phyloP scores from a whole-genome alignment of 2,797 vertebrate species.

The Trichosurus vulpecula region DNA sequence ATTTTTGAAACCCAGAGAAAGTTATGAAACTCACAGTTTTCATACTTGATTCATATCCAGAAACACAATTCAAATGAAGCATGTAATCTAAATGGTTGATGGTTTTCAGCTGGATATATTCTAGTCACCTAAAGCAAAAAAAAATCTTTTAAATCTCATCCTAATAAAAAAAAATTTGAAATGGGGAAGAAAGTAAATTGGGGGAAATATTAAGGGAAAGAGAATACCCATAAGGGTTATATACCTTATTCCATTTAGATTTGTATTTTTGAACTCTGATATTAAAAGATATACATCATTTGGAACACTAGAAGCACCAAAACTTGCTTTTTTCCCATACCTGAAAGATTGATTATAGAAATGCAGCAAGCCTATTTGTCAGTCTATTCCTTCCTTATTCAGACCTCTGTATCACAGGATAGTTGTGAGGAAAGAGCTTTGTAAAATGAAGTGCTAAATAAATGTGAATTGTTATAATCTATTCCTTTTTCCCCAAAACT shows the following conservation, averaged over 20 bases:
- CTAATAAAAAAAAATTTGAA: constrained; percentile 68
- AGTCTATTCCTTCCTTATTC: background rate
- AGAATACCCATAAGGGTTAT: background rate
- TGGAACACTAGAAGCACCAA: constrained; percentile 10
- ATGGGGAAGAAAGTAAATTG: background rate
- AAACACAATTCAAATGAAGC: constrained; percentile 79
- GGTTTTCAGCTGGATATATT: constrained; percentile 77
- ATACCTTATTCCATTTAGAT: constrained; percentile 6
- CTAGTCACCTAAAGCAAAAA: constrained; percentile 73
- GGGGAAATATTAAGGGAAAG: background rate
- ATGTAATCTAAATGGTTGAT: constrained; percentile 78
- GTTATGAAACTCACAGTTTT: constrained; percentile 75
- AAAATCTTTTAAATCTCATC: constrained; percentile 71
- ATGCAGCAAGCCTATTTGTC: background rate
- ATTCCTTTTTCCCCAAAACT: background rate
- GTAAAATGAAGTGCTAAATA: background rate
- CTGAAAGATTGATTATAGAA: constrained; percentile 2
- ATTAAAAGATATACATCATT: constrained; percentile 30
- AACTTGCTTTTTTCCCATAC: constrained; percentile 19
- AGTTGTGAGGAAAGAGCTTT: background rate
- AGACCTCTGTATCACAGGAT: background rate
- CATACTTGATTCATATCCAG: constrained; percentile 78
- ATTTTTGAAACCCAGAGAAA: constrained; percentile 74
- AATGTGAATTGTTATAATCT: background rate
- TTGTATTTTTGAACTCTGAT: constrained; percentile 6